Base-by-base conservation (phyloP, 2,113 vertebrate species). In the Thamnaconus septentrionalis region DNA sequence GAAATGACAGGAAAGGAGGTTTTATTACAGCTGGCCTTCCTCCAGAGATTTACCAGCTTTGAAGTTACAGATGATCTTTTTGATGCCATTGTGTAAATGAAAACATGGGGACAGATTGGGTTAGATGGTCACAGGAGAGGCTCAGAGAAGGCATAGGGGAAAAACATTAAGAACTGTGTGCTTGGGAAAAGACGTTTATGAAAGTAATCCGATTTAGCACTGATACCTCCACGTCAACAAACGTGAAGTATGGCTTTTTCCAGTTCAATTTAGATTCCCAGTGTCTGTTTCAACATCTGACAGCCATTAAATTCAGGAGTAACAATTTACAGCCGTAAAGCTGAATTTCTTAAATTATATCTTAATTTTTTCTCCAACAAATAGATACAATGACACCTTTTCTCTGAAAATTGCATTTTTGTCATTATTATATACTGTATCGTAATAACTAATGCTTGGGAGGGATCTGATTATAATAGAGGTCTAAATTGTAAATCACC, bases 11-110 rank as follows among this genome's bases (percentile, higher is more conserved):
- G 53, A 66, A 69, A 55, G 44, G 41, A 44, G 47, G 44, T 18
- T 58, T 56, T 63, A 73, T 64, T 61, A 51, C 10, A 3, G 69
- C 42, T 73, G 81, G 75, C 50, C 6, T 6, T 58, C 42, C 61
- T 73, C 60, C 66, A 76, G 53, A 11, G 73, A 53, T 74, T 46
- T 48, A 64, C 4, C 18, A 54, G 41, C 60, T 73, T 76, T 68
- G 59, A 73, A 67, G 45, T 41, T 8, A 55, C 5, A 64, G 51
- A 63, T 57, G 43, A 39, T 42, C 44, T 11, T 1, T 31, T 31
- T 5, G 58, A 79, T 40, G 54, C 56, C 63, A 53, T 56, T 59
- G 67, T 66, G 64, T 57, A n/a, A 60, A 72, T 70, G 61, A 57
- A 10, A 77, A 46, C 8, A n/a, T 68, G 51, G 6, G 10, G 61